Base-by-base conservation (phyloP, 2,888 invertebrate species). In the Quadriops clusia region DNA sequence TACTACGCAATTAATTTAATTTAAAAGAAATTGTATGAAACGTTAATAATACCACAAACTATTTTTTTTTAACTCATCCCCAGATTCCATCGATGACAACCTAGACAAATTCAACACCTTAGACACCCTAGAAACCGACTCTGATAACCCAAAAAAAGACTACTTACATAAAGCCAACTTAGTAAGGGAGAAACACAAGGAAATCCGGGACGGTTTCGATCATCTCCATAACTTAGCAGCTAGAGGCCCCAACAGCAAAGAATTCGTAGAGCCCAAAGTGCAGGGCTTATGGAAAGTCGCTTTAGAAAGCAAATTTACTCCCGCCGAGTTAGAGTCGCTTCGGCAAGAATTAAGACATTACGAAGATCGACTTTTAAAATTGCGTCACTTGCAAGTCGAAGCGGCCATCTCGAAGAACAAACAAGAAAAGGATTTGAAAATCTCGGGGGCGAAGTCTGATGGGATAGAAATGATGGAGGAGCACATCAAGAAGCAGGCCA, bases 181-280 rank as follows among this genome's bases (percentile, higher is more conserved):
- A 36, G 58, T 86, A 13, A 67, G 87, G 35, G 77, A 78, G 5
- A 78, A 80, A 48, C 83, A 87, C 56, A 63, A 71, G 24, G 75
- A 75, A 23, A 61, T 93, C 13, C 74, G 81, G 43, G 81, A 83
- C 45, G 80, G 81, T 20, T 85, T 74, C 51, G 87, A 89, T 50
- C 71, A 73, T 15, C 60, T 90, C 17, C 77, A 82, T 44, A 69
- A 78, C 30, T 60, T 82, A 34, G 72, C 86, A 11, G 74, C 81
- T 2, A 74, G 73, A 58, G 87, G 79, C 49, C 83, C 85, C 0
- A 74, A 77, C 34, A 82, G 80, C 49, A 77, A 75, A 53, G 89
- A 89, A 51, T 94, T 94, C 54, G 72, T 85, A 23, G 93, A 94
- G 51, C 85, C 87, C 0, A 84, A 87, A 63, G 91, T 93, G 2